Conservation (phyloP, 2,113 vertebrate genomes). For the Campylorhamphus procurvoides region DNA sequence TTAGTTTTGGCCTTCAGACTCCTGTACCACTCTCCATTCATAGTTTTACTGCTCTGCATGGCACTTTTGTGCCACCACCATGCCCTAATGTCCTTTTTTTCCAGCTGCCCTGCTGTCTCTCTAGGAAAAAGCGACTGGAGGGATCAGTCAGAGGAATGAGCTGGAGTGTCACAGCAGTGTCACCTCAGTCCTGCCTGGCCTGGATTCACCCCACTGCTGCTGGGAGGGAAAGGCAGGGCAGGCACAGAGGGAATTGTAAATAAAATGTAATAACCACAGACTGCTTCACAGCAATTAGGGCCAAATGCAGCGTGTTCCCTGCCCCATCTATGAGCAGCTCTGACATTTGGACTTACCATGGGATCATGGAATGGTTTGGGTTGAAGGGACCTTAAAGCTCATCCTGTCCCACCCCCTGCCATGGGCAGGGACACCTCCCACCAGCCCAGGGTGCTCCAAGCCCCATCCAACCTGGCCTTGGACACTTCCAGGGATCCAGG, state of each 20-base stretch:
- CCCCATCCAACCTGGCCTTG: neutral
- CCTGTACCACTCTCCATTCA: neutral
- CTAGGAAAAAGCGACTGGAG: neutral
- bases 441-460: neutral
- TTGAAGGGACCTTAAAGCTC: neutral
- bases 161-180: neutral
- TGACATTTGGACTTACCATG: neutral
- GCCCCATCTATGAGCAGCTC: neutral
- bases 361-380: neutral
- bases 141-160: neutral
- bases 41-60: neutral
- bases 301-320: neutral
- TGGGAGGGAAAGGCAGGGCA: neutral
- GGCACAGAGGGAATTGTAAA: neutral
- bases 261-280: neutral
- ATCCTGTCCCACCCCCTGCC: neutral
- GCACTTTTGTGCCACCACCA: neutral
- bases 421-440: neutral
- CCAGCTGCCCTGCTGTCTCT: neutral
- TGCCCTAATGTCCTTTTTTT: neutral
- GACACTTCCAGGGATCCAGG: neutral
- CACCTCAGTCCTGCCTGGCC: neutral
- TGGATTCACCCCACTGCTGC: neutral
- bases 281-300: neutral
- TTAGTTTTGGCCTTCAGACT: neutral